Evolutionary conservation across 2,797 vertebrate species (phyloP).

Genomic region (Borostomias antarcticus): DNA sequence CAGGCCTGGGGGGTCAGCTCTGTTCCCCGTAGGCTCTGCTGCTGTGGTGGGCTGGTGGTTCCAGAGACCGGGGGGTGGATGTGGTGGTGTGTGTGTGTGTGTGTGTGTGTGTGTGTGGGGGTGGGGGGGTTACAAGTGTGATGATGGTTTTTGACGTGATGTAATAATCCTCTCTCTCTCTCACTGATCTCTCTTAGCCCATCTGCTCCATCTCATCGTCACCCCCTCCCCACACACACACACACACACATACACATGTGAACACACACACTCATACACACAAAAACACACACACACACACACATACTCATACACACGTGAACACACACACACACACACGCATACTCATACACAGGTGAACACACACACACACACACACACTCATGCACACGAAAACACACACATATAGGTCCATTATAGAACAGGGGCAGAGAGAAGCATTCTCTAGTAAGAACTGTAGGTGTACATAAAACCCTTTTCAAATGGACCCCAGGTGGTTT

Average conservation of each 20-base stretch:
- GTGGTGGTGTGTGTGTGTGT: neutral
- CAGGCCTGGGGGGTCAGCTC: too few relatives aligned
- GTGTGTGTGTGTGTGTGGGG: slow-evolving; percentile 2
- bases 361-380: too few relatives aligned
- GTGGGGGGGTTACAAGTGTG: slow-evolving; percentile 71
- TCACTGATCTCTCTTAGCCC: slow-evolving; percentile 75
- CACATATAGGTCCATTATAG: too few relatives aligned
- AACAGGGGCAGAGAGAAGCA: too few relatives aligned
- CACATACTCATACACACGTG: slow-evolving; percentile 7
- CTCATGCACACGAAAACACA: too few relatives aligned
- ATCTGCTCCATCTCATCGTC: slow-evolving; percentile 76
- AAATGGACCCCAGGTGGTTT: too few relatives aligned
- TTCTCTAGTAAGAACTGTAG: too few relatives aligned
- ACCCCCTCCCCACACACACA: slow-evolving; percentile 27
- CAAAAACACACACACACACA: slow-evolving; percentile 20
- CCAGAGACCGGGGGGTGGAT: neutral
- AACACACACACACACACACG: neutral
- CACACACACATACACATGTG: neutral
- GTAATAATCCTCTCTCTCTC: slow-evolving; percentile 85
- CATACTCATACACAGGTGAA: too few relatives aligned
- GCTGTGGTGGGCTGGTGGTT: too few relatives aligned
- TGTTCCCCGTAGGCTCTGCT: too few relatives aligned
- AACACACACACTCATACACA: slow-evolving; percentile 16
- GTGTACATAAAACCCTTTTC: too few relatives aligned
- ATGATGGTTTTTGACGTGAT: slow-evolving; percentile 76